Evolutionary conservation across 2,888 invertebrate species (phyloP).

Genomic region (Timandra comae): DNA sequence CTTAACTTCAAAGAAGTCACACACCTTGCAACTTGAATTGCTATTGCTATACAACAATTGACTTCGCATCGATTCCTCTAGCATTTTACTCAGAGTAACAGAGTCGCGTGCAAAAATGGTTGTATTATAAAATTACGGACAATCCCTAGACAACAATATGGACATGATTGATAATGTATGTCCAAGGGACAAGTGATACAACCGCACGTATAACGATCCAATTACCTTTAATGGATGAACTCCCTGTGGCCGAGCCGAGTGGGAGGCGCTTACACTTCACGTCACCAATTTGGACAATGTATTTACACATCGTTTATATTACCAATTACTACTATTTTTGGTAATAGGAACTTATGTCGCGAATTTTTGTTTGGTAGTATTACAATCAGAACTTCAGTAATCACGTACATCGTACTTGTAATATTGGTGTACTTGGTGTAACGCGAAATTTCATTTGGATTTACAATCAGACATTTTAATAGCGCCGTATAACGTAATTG

Average conservation of each 20-base stretch:
- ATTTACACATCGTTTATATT: too few relatives aligned
- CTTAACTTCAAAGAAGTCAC: too few relatives aligned
- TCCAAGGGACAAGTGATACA: slow-evolving; percentile 14
- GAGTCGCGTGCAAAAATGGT: background rate
- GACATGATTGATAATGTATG: slow-evolving; percentile 34
- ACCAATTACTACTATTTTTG: too few relatives aligned
- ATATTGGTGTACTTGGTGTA: too few relatives aligned
- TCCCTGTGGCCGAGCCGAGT: slow-evolving; percentile 29
- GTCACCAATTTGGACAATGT: slow-evolving; percentile 30
- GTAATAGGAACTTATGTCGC: too few relatives aligned
- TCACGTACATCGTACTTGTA: too few relatives aligned
- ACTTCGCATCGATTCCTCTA: background rate
- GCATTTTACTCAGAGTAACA: background rate
- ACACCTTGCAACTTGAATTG: too few relatives aligned
- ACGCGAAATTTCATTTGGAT: too few relatives aligned
- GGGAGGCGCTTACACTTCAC: slow-evolving; percentile 14
- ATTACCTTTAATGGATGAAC: slow-evolving; percentile 63
- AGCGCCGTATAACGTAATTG: too few relatives aligned
- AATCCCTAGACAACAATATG: slow-evolving; percentile 27
- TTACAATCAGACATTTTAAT: too few relatives aligned
- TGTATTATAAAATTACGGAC: slow-evolving; percentile 13
- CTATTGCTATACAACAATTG: background rate
- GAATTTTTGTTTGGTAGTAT: too few relatives aligned
- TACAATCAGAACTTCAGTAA: too few relatives aligned
- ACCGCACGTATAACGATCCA: slow-evolving; percentile 40